Percentiles rank a stretch among this genome's conserved stretches.
Conservation (phyloP, 2,888 invertebrate genomes). For the Campoletis raptor region DNA sequence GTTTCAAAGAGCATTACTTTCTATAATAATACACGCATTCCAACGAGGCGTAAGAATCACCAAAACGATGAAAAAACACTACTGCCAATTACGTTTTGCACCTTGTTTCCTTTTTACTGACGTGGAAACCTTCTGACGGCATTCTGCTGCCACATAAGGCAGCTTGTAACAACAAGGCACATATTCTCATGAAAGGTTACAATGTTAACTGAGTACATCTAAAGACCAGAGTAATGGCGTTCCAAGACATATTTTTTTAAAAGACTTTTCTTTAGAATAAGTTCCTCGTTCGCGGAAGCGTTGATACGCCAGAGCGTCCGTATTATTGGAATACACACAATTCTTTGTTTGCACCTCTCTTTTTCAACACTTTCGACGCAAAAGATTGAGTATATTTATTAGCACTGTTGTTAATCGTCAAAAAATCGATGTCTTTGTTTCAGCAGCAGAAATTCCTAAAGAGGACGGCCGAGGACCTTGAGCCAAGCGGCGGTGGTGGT, state of each 20-base stretch:
- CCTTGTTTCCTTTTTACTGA: constrained; percentile 17
- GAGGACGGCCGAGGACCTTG: constrained; percentile 90
- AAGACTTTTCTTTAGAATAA: neutral
- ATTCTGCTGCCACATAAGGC: constrained; percentile 34
- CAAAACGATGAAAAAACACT: constrained; percentile 22
- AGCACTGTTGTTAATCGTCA: constrained; percentile 59
- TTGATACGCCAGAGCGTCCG: neutral
- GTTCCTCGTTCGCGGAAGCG: neutral
- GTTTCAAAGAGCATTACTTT: constrained; percentile 12
- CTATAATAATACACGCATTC: constrained; percentile 53
- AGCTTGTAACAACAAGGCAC: constrained; percentile 28
- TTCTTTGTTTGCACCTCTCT: neutral
- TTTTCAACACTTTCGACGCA: neutral
- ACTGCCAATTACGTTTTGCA: constrained; percentile 48
- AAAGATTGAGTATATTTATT: neutral
- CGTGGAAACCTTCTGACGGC: constrained; percentile 9
- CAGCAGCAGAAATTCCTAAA: constrained; percentile 95
- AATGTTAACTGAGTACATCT: constrained; percentile 1
- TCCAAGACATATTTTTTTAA: neutral
- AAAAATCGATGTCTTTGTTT: constrained; percentile 74
- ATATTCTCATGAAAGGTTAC: neutral
- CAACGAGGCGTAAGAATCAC: constrained; percentile 38
- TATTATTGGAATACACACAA: neutral
- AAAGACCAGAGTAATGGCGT: neutral
- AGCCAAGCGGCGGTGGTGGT: constrained; percentile 84